These are phyloP conservation scores for Fratercula arctica DNA, from an alignment of 2,797 vertebrate genomes.

Conservation along the genomic window DNA sequence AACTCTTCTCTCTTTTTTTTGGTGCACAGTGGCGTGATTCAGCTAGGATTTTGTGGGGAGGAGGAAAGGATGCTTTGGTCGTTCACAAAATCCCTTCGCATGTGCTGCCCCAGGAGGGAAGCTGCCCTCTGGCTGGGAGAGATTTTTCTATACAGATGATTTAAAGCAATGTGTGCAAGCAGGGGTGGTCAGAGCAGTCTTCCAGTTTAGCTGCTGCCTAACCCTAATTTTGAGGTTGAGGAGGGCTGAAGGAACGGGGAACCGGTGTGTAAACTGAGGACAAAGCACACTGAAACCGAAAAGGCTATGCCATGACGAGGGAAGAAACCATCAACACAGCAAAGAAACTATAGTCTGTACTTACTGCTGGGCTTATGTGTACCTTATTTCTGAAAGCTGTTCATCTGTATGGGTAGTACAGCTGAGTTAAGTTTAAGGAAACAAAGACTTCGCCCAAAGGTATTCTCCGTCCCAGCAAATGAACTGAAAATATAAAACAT, in stretches of 20 bases:
- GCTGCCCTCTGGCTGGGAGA: accelerated
- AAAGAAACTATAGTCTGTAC: neutral
- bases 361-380: neutral
- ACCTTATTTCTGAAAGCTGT: neutral
- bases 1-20: neutral
- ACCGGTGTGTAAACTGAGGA: neutral
- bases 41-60: neutral
- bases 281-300: neutral
- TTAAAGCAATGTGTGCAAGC: neutral
- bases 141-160: neutral
- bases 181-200: neutral
- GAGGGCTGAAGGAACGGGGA: neutral
- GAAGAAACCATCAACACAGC: neutral
- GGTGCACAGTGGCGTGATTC: accelerated
- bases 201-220: neutral
- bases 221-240: neutral
- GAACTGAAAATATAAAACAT: slow-evolving; percentile 18
- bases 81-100: neutral
- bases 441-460: neutral
- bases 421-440: neutral
- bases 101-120: neutral
- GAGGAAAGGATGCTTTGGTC: neutral
- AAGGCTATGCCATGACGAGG: accelerated
- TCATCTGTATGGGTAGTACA: neutral
- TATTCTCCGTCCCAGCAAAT: neutral